Conservation (phyloP, 1,140 invertebrate genomes). For the Heliothis virescens region DNA sequence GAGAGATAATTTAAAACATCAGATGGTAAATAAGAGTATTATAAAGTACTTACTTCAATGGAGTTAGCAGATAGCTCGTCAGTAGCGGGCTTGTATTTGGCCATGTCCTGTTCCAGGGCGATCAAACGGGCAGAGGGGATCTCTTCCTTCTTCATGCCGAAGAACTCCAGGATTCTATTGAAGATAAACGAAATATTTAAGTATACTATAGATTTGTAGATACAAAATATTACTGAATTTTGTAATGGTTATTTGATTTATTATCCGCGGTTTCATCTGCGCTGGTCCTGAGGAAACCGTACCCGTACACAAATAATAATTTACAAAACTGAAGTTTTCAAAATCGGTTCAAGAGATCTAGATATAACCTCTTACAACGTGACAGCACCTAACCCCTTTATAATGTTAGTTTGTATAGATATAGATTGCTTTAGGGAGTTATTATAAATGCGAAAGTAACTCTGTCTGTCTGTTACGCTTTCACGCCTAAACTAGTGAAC, state of each 20-base stretch:
- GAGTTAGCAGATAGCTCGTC: conserved; percentile 92
- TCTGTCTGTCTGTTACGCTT: too few species aligned
- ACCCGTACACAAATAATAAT: too few species aligned
- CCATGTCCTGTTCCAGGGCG: conserved; percentile 98
- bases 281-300: neutral
- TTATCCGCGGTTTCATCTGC: neutral
- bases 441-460: too few species aligned
- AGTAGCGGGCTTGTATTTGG: conserved; percentile 97
- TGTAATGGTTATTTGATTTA: too few species aligned
- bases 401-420: too few species aligned
- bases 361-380: too few species aligned
- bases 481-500: too few species aligned
- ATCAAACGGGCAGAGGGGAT: conserved; percentile 97
- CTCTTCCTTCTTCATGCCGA: conserved; percentile 98
- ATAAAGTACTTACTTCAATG: conserved; percentile 86
- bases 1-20: too few species aligned
- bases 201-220: neutral
- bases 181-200: neutral
- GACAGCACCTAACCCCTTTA: too few species aligned
- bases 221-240: too few species aligned
- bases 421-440: too few species aligned
- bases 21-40: neutral
- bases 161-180: conserved; percentile 97
- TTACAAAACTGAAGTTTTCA: too few species aligned
- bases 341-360: neutral